Evolutionary conservation across 2,113 vertebrate species (phyloP), one percentile per base, ranked within the genome.

Genomic region (Dolichallabes microphthalmus): DNA sequence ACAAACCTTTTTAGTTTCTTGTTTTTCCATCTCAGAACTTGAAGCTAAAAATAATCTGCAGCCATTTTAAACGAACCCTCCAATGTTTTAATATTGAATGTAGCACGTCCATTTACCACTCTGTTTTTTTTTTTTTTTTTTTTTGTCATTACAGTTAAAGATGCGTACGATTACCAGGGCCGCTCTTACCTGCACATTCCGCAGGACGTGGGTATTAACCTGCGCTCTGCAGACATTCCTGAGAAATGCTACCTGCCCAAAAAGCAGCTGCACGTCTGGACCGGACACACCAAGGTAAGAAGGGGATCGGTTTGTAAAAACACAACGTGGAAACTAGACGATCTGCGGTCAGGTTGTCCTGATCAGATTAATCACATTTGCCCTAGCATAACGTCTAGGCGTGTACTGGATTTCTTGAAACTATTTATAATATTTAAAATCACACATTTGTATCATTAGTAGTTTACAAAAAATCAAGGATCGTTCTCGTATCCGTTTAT

Each of bases 191-290:
- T 99, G 82, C 98, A 99, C 32, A 91, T 98, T 76, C 98, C 98
- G 86, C 98, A 99, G 93, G 98, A 99, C 87, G 97, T 99, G 89
- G 98, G 98, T 79, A 94, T 99, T 88, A 99, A 99, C 91, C 94
- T 99, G 25, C 95, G 97, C 74, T 98, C 97, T 35, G 66, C 92
- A 0, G 95, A 99, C 2, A 93, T 94, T 57, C 98, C 98, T 52
- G 97, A 99, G 82, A 99, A 99, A 82, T 99, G 98, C 92, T 99
- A 99, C 83, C 96, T 99, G 89, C 97, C 98, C 2, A 99, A 99
- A 91, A 99, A 98, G 90, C 98, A 99, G 91, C 96, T 99, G 71
- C 98, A 99, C 15, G 96, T 98, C 69, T 99, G 98, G 98, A 96
- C 97, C 80, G 98, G 98, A 90, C 98, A 99, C 93, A 99, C 98